Conservation (phyloP, 2,888 invertebrate genomes). For the Agriotes lineatus region DNA sequence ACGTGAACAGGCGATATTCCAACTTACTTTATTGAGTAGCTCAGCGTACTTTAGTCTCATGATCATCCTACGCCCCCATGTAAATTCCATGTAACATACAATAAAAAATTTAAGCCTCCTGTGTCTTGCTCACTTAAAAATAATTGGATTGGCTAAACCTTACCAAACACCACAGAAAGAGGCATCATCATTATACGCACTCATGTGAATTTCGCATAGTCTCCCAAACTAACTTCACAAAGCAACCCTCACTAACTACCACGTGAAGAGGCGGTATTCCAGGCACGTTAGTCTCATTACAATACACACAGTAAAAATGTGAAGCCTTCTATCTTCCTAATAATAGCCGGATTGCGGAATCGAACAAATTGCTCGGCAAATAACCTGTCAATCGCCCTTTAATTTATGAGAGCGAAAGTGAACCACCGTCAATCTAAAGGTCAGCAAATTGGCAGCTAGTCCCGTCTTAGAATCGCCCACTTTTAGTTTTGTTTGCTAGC, state of each 20-base stretch:
- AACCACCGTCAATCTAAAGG: constrained; percentile 3
- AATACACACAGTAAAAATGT: background rate
- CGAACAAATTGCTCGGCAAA: constrained; percentile 5
- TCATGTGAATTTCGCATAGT: too few relatives aligned
- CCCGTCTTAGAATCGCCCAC: background rate
- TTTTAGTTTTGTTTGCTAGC: constrained; percentile 9
- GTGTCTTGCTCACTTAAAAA: too few relatives aligned
- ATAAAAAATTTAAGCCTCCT: too few relatives aligned
- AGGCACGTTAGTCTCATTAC: too few relatives aligned
- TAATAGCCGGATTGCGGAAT: constrained; percentile 21
- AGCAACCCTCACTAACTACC: too few relatives aligned
- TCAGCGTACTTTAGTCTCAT: too few relatives aligned
- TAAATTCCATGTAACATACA: background rate
- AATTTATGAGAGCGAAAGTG: constrained; percentile 21
- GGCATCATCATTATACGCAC: too few relatives aligned
- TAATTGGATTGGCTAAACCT: too few relatives aligned
- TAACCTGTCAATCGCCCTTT: constrained; percentile 18
- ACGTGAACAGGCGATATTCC: constrained; percentile 81
- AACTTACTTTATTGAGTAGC: constrained; percentile 49
- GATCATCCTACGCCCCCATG: background rate
- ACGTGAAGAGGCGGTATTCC: too few relatives aligned
- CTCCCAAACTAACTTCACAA: too few relatives aligned
- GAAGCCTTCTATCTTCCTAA: constrained; percentile 6
- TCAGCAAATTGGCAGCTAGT: constrained; percentile 2
- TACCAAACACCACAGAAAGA: too few relatives aligned